These are phyloP conservation scores for Tiphia femorata DNA, from an alignment of 2,888 invertebrate genomes.

Conservation along the genomic window DNA sequence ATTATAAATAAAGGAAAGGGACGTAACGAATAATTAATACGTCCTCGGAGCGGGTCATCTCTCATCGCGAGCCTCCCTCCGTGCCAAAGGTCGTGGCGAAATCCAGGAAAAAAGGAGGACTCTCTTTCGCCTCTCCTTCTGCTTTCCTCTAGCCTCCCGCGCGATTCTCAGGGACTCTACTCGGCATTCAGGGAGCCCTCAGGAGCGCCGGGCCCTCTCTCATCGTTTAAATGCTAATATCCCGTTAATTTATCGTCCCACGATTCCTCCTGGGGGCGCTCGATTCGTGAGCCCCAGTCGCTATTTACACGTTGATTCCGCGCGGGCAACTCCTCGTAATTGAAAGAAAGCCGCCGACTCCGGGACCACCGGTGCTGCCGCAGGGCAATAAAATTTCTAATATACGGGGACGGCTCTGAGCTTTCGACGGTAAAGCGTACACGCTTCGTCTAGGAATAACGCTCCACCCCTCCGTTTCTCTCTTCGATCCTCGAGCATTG, in stretches of 20 bases:
- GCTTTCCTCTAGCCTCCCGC: constrained; percentile 12
- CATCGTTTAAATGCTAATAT: constrained; percentile 61
- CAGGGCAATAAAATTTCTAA: constrained; percentile 52
- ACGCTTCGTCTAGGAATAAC: constrained; percentile 36
- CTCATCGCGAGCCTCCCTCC: too few species aligned
- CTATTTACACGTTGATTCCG: constrained; percentile 48
- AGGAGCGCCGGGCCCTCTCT: constrained; percentile 10
- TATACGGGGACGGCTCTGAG: constrained; percentile 47
- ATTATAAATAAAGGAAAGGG: too few species aligned
- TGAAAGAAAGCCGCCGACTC: constrained; percentile 59
- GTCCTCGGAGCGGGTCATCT: too few species aligned
- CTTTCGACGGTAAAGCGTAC: too few species aligned
- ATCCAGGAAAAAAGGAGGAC: too few species aligned
- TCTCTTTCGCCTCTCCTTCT: neutral
- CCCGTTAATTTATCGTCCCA: constrained; percentile 54
- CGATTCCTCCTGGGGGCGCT: constrained; percentile 38
- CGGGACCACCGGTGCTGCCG: constrained; percentile 50
- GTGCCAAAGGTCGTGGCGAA: too few species aligned
- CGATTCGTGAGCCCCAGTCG: too few species aligned
- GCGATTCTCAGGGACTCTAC: constrained; percentile 13
- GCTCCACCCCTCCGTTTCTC: too few species aligned
- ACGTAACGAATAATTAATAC: too few species aligned
- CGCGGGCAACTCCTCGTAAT: constrained; percentile 53
- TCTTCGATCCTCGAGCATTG: too few species aligned
- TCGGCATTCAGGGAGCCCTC: constrained; percentile 7